Conservation (phyloP, 1,140 invertebrate species). For the Aporrectodea caliginosa region DNA sequence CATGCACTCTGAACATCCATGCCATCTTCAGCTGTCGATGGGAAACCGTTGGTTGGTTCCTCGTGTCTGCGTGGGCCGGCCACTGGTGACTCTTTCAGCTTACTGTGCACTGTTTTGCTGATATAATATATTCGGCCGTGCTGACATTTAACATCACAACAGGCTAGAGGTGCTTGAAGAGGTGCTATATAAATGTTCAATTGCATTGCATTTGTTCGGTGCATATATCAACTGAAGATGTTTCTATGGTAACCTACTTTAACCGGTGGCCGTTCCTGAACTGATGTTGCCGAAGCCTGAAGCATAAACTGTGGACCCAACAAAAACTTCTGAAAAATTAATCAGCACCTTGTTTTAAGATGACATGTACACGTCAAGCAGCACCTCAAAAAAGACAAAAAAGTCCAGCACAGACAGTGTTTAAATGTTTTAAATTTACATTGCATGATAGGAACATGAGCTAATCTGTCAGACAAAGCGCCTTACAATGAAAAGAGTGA, state of each 20-base stretch:
- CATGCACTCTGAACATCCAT: background rate
- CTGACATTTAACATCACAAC: no score
- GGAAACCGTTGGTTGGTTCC: no score
- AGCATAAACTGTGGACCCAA: conserved; percentile 29
- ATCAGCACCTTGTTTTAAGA: background rate
- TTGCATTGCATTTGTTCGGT: background rate
- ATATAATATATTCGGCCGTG: no score
- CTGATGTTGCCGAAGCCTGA: conserved; percentile 27
- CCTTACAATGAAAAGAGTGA: no score
- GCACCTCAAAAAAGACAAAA: no score
- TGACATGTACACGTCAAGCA: background rate
- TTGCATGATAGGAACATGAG: no score
- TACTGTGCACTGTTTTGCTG: background rate
- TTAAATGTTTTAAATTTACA: no score
- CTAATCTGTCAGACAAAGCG: no score
- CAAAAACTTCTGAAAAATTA: conserved; percentile 22
- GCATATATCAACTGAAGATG: background rate
- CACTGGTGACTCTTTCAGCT: background rate
- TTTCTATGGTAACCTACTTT: conserved; percentile 12
- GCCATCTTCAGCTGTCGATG: no score
- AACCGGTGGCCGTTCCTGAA: conserved; percentile 13
- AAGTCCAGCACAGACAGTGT: no score
- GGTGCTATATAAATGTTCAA: no score
- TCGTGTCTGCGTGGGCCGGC: no score
- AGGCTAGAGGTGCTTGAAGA: background rate